Percentiles rank a stretch among this genome's conserved stretches.
Evolutionary conservation across 1,140 invertebrate genomes (phyloP).

Genomic region (Drosophila varians): DNA sequence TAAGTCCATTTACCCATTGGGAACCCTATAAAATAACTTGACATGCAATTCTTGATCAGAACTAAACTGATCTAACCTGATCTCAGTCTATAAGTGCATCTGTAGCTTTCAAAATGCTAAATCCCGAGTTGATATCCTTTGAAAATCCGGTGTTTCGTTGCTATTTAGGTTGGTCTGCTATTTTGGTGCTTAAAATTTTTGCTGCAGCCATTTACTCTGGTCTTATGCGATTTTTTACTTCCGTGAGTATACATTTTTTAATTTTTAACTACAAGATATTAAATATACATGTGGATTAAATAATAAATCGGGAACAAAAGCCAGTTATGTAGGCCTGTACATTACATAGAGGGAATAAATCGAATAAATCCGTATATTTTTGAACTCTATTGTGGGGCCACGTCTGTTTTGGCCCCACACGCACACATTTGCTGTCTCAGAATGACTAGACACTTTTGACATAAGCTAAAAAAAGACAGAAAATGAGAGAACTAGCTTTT

Average conservation of each 20-base stretch:
- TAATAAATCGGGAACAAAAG: too few relatives aligned
- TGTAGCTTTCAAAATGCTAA: conserved; percentile 36
- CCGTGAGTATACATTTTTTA: conserved; percentile 82
- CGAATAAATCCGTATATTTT: not conserved
- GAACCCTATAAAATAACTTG: not conserved
- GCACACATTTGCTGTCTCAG: conserved; percentile 17
- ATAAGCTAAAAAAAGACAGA: conserved; percentile 2
- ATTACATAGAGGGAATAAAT: not conserved
- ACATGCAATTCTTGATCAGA: not conserved
- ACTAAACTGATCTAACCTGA: not conserved
- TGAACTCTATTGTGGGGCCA: conserved; percentile 1
- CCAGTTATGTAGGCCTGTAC: too few relatives aligned
- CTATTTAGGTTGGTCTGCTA: conserved; percentile 85
- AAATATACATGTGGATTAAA: too few relatives aligned
- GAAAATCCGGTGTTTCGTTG: conserved; percentile 84
- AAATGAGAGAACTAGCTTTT: not conserved
- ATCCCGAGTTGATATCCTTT: conserved; percentile 53
- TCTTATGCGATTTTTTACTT: conserved; percentile 85
- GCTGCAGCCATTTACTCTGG: conserved; percentile 85
- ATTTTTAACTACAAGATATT: not conserved
- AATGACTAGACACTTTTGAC: conserved; percentile 20
- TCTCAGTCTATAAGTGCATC: conserved; percentile 29
- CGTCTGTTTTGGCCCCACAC: not conserved
- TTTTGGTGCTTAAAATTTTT: conserved; percentile 86
- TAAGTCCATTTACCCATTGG: not conserved